A percentile compares a stretch with the other conserved stretches of the same genome.
Conservation (phyloP, 2,797 vertebrate species). For the Anisognathus igniventris region DNA sequence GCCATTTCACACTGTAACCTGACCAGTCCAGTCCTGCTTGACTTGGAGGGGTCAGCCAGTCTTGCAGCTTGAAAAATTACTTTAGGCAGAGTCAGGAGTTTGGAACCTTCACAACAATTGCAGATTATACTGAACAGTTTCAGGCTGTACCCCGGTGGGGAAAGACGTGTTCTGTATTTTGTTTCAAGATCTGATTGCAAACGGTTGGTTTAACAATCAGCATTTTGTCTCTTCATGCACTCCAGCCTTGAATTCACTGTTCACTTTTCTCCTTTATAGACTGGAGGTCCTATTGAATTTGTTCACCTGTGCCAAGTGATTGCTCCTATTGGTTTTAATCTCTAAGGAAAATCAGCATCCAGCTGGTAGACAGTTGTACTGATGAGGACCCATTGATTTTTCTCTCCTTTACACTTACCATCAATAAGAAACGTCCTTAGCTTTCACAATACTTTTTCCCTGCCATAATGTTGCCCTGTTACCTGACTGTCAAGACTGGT, state of each 20-base stretch:
- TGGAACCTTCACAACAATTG: neutral
- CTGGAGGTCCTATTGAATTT: neutral
- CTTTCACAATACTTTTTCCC: neutral
- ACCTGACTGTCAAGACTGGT: neutral
- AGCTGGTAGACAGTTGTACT: neutral
- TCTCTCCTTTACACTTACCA: neutral
- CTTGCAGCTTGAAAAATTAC: neutral
- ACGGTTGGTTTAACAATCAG: neutral
- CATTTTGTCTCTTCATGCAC: neutral
- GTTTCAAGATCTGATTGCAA: neutral
- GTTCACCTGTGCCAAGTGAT: neutral
- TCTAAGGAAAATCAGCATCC: neutral
- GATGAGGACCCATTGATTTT: slow-evolving; percentile 48
- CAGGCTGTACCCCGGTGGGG: neutral
- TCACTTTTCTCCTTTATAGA: neutral
- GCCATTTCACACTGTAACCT: neutral
- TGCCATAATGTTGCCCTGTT: neutral
- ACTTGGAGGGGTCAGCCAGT: neutral
- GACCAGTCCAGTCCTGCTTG: neutral
- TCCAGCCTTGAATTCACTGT: neutral
- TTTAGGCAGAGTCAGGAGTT: neutral
- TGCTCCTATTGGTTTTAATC: slow-evolving; percentile 18
- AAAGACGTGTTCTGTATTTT: neutral
- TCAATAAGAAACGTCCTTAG: slow-evolving; percentile 21
- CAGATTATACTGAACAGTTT: neutral